A percentile compares a stretch with the other conserved stretches of the same genome.
phyloP scores from a whole-genome alignment of 1,140 invertebrate species.

The Drosophila insularis region DNA sequence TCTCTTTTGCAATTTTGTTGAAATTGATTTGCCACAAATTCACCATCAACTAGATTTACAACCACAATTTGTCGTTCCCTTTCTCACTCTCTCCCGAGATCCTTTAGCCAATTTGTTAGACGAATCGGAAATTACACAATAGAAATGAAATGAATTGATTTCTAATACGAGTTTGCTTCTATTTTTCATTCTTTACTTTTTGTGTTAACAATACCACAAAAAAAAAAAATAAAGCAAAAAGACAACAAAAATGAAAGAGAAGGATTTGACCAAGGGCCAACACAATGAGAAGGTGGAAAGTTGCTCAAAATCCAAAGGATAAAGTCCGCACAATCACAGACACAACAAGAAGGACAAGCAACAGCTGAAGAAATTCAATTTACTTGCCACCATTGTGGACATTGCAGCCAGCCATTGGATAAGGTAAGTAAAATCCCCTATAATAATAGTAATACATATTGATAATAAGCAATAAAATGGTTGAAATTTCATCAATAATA shows the following conservation, averaged over 20 bases:
- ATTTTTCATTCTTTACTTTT: background rate
- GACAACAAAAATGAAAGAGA: conserved; percentile 5
- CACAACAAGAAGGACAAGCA: background rate
- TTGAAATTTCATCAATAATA: conserved; percentile 53
- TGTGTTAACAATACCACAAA: background rate
- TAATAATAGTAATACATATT: conserved; percentile 19
- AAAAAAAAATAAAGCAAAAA: background rate
- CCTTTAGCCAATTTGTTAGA: conserved; percentile 10
- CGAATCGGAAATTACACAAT: conserved; percentile 73
- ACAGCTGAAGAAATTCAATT: conserved; percentile 56
- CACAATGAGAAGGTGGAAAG: conserved; percentile 25
- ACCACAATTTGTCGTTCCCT: conserved; percentile 62
- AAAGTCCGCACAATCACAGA: background rate
- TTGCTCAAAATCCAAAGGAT: background rate
- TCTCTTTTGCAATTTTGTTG: background rate
- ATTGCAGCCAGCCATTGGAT: background rate
- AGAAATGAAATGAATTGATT: conserved; percentile 76
- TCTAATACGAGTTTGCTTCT: conserved; percentile 56
- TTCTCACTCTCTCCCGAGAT: background rate
- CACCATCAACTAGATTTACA: conserved; percentile 57
- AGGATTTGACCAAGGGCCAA: conserved; percentile 11
- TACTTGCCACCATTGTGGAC: conserved; percentile 41
- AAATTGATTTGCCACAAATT: conserved; percentile 57
- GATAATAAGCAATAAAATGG: conserved; percentile 61
- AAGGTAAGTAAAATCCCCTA: background rate